Evolutionary conservation across 2,797 vertebrate species (phyloP).

Genomic region (Pogonophryne albipinna): DNA sequence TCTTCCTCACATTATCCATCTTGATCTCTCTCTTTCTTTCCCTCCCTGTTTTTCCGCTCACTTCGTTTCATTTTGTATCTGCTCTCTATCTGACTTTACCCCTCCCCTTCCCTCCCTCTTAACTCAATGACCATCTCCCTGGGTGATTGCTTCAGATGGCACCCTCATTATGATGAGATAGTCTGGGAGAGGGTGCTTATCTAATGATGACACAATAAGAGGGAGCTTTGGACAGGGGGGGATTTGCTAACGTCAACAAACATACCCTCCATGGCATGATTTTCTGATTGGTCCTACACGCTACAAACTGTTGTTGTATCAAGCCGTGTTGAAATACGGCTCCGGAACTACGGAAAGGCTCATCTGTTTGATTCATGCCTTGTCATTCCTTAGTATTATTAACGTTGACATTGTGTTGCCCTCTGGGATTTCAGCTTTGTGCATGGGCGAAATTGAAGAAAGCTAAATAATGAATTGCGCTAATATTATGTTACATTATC

Average conservation of each 20-base stretch:
- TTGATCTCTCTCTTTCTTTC: background rate
- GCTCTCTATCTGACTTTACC: constrained; percentile 48
- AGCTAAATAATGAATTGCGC: constrained; percentile 74
- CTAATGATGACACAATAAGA: constrained; percentile 74
- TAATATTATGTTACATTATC: constrained; percentile 80
- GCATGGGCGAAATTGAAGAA: constrained; percentile 58
- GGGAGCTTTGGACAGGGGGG: constrained; percentile 42
- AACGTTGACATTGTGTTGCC: constrained; percentile 74
- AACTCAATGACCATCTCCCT: constrained; percentile 80
- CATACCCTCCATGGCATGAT: constrained; percentile 21
- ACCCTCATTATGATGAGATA: constrained; percentile 77
- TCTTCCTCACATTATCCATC: constrained; percentile 67
- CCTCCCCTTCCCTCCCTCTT: constrained; percentile 66
- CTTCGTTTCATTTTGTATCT: constrained; percentile 60
- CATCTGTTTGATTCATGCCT: constrained; percentile 73
- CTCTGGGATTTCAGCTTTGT: constrained; percentile 70
- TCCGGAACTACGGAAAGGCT: constrained; percentile 49
- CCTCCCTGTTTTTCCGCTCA: constrained; percentile 28
- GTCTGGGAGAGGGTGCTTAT: constrained; percentile 72
- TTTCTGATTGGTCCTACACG: constrained; percentile 39
- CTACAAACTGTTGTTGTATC: constrained; percentile 33
- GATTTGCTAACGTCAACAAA: constrained; percentile 31
- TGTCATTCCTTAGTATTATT: constrained; percentile 77
- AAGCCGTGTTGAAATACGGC: constrained; percentile 49
- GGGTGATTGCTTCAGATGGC: constrained; percentile 81